Evolutionary conservation across 2,113 vertebrate species (phyloP).

Genomic region (Oophaga pumilio): DNA sequence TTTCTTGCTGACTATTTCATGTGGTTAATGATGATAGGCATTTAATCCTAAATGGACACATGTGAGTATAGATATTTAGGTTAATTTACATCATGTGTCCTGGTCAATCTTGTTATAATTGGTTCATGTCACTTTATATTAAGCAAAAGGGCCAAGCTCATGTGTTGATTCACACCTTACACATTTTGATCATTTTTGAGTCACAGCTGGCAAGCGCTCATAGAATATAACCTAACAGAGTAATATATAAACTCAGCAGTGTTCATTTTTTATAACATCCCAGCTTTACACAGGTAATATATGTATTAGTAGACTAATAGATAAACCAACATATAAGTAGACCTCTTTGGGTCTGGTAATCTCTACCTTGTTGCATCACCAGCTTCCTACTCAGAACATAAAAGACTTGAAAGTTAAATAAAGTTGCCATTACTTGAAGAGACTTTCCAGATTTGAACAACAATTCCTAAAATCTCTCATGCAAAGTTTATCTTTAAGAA

Average conservation of each 20-base stretch:
- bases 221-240: not conserved
- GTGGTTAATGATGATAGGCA: too few relatives aligned
- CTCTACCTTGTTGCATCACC: not conserved
- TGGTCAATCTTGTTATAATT: too few relatives aligned
- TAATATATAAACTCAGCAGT: not conserved
- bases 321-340: too few relatives aligned
- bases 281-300: too few relatives aligned
- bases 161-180: not conserved
- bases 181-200: too few relatives aligned
- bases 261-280: not conserved
- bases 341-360: not conserved
- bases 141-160: not conserved
- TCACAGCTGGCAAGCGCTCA: too few relatives aligned
- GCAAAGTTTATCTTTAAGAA: too few relatives aligned
- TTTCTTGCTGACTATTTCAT: too few relatives aligned
- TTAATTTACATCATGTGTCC: too few relatives aligned
- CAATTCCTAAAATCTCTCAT: not conserved
- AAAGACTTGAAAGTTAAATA: not conserved
- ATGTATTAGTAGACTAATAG: too few relatives aligned
- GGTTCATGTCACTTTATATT: not conserved
- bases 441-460: not conserved
- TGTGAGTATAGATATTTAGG: too few relatives aligned
- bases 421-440: not conserved
- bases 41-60: too few relatives aligned
- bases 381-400: not conserved